Conservation (phyloP, 2,797 vertebrate genomes). For the Phoeniculus purpureus region DNA sequence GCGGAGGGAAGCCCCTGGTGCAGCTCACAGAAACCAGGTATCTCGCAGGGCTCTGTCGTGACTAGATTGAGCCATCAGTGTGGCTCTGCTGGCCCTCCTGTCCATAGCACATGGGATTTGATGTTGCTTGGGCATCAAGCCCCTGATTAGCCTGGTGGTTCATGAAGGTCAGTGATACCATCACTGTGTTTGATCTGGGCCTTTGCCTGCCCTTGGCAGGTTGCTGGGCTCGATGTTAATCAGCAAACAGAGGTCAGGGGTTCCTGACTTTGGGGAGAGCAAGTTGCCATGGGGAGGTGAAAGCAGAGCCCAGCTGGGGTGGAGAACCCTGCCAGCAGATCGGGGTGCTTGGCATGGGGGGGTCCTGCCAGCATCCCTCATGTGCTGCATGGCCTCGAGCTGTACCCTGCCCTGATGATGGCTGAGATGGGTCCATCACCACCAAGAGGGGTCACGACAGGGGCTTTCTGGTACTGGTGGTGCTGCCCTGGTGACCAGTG, state of each 20-base stretch:
- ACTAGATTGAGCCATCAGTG: not conserved
- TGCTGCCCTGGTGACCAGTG: not conserved
- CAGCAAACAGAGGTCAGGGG: not conserved
- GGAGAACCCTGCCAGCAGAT: accelerated
- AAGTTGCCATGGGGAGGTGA: accelerated
- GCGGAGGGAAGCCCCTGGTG: too few relatives aligned
- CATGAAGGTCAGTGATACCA: not conserved
- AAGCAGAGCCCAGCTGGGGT: accelerated
- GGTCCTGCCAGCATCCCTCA: too few relatives aligned
- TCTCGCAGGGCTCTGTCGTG: not conserved
- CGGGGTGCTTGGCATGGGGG: accelerated
- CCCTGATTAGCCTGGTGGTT: accelerated
- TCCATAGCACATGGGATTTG: too few relatives aligned
- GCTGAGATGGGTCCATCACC: not conserved
- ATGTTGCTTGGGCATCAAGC: accelerated
- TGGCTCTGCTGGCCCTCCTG: not conserved
- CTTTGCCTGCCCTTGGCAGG: not conserved
- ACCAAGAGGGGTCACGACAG: not conserved
- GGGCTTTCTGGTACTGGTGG: accelerated
- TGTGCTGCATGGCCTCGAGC: accelerated
- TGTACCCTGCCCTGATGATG: accelerated
- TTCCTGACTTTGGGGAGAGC: accelerated
- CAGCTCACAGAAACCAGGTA: too few relatives aligned
- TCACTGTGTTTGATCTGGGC: accelerated
- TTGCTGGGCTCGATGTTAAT: not conserved